These are phyloP conservation scores for Vireo griseus DNA, from an alignment of 2,797 vertebrate species.

Conservation along the genomic window DNA sequence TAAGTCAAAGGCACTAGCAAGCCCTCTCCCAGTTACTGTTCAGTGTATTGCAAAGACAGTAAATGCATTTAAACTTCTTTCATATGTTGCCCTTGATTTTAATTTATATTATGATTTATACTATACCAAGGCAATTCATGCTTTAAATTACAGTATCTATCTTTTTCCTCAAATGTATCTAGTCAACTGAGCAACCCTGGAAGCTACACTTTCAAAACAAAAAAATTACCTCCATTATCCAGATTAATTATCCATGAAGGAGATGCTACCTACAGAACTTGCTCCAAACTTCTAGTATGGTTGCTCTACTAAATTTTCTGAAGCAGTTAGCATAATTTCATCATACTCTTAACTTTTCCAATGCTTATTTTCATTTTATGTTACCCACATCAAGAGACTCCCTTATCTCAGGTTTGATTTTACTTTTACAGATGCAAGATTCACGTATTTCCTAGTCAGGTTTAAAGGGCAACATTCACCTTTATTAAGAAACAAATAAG, in stretches of 20 bases:
- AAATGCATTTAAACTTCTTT: not conserved
- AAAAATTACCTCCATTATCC: not conserved
- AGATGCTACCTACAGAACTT: not conserved
- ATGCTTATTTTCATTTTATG: not conserved
- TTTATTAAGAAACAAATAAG: not conserved
- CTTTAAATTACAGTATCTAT: not conserved
- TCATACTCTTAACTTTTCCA: not conserved
- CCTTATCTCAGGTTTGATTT: not conserved
- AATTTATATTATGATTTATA: not conserved
- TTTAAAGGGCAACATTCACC: not conserved
- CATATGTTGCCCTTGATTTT: not conserved
- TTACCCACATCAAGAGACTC: not conserved
- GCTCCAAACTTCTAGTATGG: not conserved
- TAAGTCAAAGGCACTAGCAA: not conserved
- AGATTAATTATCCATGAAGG: not conserved
- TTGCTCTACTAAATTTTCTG: not conserved
- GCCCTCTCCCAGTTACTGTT: not conserved
- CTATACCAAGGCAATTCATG: not conserved
- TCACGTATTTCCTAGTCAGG: not conserved
- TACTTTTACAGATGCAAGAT: not conserved
- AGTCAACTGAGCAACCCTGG: not conserved
- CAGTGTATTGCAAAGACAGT: not conserved
- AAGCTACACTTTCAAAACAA: not conserved
- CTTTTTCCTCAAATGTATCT: not conserved
- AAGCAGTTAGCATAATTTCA: not conserved